Conservation (phyloP, 1,140 invertebrate species). For the honey bee (Apis mellifera) region DNA sequence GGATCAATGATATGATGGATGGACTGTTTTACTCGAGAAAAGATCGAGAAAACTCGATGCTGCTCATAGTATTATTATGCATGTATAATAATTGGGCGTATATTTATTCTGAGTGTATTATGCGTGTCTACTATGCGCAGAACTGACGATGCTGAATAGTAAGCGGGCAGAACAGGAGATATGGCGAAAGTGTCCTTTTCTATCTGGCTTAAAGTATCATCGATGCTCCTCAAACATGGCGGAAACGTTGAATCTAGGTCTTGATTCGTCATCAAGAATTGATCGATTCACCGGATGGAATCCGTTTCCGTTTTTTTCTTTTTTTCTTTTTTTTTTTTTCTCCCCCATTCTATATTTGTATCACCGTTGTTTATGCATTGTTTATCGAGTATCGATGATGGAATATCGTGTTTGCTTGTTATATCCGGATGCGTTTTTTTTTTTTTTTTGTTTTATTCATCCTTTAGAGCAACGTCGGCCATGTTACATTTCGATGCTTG, state of each 20-base stretch:
- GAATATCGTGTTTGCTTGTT: not conserved
- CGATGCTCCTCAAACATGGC: not conserved
- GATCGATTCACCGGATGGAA: not conserved
- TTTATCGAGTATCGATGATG: not conserved
- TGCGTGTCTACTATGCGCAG: not conserved
- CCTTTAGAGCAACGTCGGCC: no score
- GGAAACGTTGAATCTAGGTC: not conserved
- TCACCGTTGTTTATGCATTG: not conserved
- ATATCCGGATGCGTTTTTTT: no score
- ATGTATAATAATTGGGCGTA: no score
- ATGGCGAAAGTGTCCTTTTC: not conserved
- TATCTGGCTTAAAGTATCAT: not conserved
- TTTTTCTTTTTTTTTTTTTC: not conserved
- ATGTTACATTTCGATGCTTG: not conserved
- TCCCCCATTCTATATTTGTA: not conserved
- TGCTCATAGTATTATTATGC: no score
- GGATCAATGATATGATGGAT: no score
- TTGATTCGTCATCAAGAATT: not conserved
- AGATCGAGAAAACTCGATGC: no score
- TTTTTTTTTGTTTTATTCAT: no score
- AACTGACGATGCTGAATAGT: constrained; percentile 11
- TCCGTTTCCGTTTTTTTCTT: no score
- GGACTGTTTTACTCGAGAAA: no score
- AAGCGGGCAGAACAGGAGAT: constrained; percentile 9
- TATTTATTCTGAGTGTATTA: not conserved